Evolutionary conservation across 2,113 vertebrate genomes (phyloP), one percentile per base, ranked within the genome.

Genomic region (Actenoides lindsayi): DNA sequence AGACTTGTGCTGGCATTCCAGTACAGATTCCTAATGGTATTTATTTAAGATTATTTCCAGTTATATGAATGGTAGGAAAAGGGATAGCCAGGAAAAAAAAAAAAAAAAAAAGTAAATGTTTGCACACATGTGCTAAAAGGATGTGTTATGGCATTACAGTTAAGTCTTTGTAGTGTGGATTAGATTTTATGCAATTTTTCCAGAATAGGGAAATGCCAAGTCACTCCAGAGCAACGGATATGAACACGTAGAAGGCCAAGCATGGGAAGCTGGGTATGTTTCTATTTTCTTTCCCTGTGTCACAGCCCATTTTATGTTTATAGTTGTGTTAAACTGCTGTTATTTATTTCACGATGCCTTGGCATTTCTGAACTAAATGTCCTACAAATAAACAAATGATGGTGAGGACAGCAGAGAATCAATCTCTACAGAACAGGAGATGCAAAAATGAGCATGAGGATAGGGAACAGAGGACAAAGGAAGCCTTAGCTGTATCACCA

Each of bases 191-290:
- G 12, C 9, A 3, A 12, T 37, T 82, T 67, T 88, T 37, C 17
- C 12, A 9, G 80, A 80, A 20, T 0, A 5, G 8, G 18, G 19
- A 44, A 60, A 31, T 16, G 50, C 54, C 35, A 42, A 5, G 6
- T 14, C 11, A 33, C 27, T 71, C 39, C 39, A 33, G 19, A 80
- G 31, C 6, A 33, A 35, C 9, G 44, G 35, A 44, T 20, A 18
- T 0, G 0, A 87, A 65, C 39, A 7, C 2, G 9, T 0, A 33
- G 42, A 82, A 46, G 37, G 5, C 42, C 19, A 82, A 13, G 51
- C 24, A 54, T 5, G n/a, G 37, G 41, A 70, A 70, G 18, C 2
- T 48, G 19, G 24, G 11, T 53, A 13, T 7, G 17, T 37, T 75
- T 44, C 21, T 54, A 4, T 5, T 20, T 74, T 25, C 11, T 28